Conservation (phyloP, 2,888 invertebrate genomes). For the Lasioglossum marginatum region DNA sequence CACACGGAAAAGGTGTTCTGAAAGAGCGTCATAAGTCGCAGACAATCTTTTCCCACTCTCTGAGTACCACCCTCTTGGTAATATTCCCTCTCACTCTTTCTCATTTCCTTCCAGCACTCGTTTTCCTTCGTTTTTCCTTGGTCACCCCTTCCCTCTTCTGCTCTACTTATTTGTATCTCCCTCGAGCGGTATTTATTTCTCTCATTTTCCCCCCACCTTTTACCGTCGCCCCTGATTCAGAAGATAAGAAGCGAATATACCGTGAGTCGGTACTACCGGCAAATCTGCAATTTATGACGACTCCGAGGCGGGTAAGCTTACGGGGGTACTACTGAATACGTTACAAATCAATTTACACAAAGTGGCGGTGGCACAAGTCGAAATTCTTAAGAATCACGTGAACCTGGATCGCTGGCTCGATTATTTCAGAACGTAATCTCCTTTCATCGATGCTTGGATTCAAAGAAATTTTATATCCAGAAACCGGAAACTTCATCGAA, state of each 20-base stretch:
- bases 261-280: background rate
- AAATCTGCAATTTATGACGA: constrained; percentile 10
- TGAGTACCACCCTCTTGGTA: constrained; percentile 2
- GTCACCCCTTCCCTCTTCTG: background rate
- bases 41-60: constrained; percentile 23
- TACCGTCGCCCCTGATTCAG: background rate
- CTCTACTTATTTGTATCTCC: constrained; percentile 22
- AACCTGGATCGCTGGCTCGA: background rate
- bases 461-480: no score
- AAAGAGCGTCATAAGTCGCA: constrained; percentile 28
- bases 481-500: no score
- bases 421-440: background rate
- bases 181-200: constrained; percentile 26
- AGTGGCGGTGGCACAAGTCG: background rate
- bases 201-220: background rate
- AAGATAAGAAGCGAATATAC: background rate
- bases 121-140: background rate
- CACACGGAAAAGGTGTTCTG: constrained; percentile 1
- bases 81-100: constrained; percentile 8
- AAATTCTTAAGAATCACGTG: background rate
- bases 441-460: background rate
- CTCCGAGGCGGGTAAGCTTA: background rate
- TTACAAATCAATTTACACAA: constrained; percentile 5
- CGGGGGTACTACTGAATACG: background rate
- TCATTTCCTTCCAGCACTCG: background rate